Base-by-base conservation (phyloP, 2,888 invertebrate species). In the Ecliptopera silaceata region DNA sequence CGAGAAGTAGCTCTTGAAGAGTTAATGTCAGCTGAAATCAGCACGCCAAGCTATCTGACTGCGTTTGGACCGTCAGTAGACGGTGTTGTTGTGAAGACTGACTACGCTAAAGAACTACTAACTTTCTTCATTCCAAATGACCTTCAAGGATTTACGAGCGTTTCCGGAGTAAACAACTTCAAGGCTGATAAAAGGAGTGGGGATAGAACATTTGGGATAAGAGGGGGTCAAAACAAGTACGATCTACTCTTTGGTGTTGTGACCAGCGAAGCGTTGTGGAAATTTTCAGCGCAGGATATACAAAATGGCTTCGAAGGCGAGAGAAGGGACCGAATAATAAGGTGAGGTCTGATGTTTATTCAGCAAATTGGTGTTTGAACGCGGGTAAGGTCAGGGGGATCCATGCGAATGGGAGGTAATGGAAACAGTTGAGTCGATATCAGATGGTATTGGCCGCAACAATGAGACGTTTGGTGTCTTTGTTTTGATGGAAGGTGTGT, bases 41-140 rank as follows among this genome's bases (percentile, higher is more conserved):
- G 92, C 61, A 94, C 96, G 4, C 97, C 97, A 0, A 95, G 95
- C 51, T 97, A 96, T 78, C 86, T 97, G 45, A 96, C 95, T 63
- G 95, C 97, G 0, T 98, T 98, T 74, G 98, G 98, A 0, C 98
- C 98, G 0, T 97, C 97, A 71, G 97, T 98, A 39, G 98, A 98
- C 78, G 98, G 97, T 48, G 97, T 98, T 52, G 97, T 98, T 57
- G 97, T 98, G 66, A 95, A 96, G 86, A 94, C 96, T 29, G 96
- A 97, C 80, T 96, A 96, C 75, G 96, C 96, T 47, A 96, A 96
- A 80, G 95, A 96, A 75, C 87, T 95, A 6, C 90, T 95, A 13
- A 95, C 95, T 5, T 95, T 94, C 75, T 94, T 95, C 77, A 93
- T 93, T 65, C 94, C 94, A 0, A 93, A 94, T 58, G 94, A 94